Percentiles rank a stretch among this genome's conserved stretches.
phyloP scores from a whole-genome alignment of 2,888 invertebrate genomes.

The Noctua pronuba region DNA sequence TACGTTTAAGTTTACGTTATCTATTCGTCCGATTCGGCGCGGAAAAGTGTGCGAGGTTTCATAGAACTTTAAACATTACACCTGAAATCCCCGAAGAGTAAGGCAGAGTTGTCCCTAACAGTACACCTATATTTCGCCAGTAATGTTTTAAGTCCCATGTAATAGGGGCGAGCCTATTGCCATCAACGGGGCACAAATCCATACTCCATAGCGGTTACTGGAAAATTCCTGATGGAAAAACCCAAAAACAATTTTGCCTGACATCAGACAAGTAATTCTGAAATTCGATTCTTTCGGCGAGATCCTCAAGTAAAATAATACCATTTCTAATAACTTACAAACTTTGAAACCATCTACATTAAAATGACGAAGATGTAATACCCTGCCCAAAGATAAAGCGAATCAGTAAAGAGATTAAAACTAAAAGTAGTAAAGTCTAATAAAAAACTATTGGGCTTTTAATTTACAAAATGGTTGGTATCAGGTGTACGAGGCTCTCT shows the following conservation, averaged over 20 bases:
- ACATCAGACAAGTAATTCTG: background rate
- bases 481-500: conserved; percentile 42
- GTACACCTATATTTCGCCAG: too few species aligned
- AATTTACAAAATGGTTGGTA: conserved; percentile 37
- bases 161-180: too few species aligned
- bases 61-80: background rate
- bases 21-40: too few species aligned
- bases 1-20: too few species aligned
- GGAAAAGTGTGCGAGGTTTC: too few species aligned
- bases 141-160: too few species aligned
- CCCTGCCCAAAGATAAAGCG: conserved; percentile 8
- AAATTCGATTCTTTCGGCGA: background rate
- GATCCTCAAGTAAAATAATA: background rate
- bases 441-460: conserved; percentile 42
- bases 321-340: background rate
- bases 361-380: conserved; percentile 2
- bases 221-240: too few species aligned
- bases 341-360: background rate
- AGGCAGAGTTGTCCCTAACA: too few species aligned
- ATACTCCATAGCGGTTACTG: too few species aligned
- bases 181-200: too few species aligned
- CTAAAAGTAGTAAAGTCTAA: conserved; percentile 19
- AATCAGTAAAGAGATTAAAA: conserved; percentile 35
- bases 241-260: too few species aligned
- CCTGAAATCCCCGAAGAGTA: too few species aligned